Percentiles rank a stretch among this genome's conserved stretches.
These are phyloP conservation scores for Alouatta palliata DNA, from an alignment of 2,113 vertebrate genomes.

Conservation along the genomic window DNA sequence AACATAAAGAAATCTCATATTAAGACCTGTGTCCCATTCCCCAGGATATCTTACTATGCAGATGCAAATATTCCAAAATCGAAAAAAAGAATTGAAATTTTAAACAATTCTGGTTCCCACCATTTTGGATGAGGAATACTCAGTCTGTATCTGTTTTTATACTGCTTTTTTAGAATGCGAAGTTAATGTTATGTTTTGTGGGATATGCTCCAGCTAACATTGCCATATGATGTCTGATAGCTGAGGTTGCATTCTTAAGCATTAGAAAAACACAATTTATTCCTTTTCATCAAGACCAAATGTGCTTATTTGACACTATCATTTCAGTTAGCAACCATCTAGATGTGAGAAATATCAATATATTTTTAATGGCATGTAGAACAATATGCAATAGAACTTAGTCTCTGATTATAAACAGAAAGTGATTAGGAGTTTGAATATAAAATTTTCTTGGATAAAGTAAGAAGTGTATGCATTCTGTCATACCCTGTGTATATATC, in stretches of 20 bases:
- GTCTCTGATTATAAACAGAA: not conserved
- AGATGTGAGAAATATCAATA: not conserved
- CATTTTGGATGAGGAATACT: not conserved
- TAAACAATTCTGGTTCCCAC: not conserved
- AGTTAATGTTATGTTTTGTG: not conserved
- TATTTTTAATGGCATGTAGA: conserved; percentile 17
- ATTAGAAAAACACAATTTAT: not conserved
- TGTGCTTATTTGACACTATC: not conserved
- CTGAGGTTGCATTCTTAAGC: not conserved
- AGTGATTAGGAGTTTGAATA: not conserved
- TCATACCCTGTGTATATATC: not conserved
- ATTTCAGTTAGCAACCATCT: not conserved
- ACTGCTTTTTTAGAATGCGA: not conserved
- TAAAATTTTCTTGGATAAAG: not conserved
- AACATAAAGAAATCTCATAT: not conserved
- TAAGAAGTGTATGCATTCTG: not conserved
- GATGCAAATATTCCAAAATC: not conserved
- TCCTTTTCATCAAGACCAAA: not conserved
- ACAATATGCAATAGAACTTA: not conserved
- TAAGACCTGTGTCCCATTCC: not conserved
- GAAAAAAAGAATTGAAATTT: not conserved
- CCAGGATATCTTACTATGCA: not conserved
- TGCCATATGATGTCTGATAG: not conserved
- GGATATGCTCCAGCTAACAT: not conserved
- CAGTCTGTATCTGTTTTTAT: not conserved